These are phyloP conservation scores for Penaeus indicus DNA, from an alignment of 1,140 invertebrate genomes.

Conservation along the genomic window DNA sequence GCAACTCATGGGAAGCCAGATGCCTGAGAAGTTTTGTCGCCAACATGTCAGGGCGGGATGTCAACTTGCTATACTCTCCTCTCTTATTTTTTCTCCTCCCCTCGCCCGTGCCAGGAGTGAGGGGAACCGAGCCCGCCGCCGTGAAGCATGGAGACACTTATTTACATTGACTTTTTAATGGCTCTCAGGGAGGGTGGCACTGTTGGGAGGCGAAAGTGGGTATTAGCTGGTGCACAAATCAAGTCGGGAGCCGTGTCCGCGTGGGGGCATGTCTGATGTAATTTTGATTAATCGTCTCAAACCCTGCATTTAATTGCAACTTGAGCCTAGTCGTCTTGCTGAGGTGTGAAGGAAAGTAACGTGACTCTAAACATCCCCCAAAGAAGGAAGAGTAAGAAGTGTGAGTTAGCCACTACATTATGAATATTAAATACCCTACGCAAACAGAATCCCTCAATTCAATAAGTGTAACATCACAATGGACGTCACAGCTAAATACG, in stretches of 20 bases:
- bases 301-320: no score
- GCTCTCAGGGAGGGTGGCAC: constrained; percentile 35
- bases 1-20: constrained; percentile 26
- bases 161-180: constrained; percentile 57
- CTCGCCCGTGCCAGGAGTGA: neutral
- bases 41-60: constrained; percentile 21
- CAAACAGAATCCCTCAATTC: no score
- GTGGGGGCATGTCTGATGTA: no score
- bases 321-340: no score
- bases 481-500: no score
- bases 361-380: no score
- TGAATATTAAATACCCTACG: no score
- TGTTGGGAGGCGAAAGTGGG: constrained; percentile 46
- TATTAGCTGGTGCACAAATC: constrained; percentile 40
- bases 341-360: no score
- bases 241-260: neutral
- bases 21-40: constrained; percentile 45
- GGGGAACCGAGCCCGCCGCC: neutral
- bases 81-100: constrained; percentile 23
- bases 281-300: no score
- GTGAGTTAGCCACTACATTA: no score
- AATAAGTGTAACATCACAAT: no score
- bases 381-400: no score
- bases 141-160: constrained; percentile 54
- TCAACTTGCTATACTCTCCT: constrained; percentile 25